phyloP scores from a whole-genome alignment of 2,888 invertebrate genomes.

The Tetragnatha montana region DNA sequence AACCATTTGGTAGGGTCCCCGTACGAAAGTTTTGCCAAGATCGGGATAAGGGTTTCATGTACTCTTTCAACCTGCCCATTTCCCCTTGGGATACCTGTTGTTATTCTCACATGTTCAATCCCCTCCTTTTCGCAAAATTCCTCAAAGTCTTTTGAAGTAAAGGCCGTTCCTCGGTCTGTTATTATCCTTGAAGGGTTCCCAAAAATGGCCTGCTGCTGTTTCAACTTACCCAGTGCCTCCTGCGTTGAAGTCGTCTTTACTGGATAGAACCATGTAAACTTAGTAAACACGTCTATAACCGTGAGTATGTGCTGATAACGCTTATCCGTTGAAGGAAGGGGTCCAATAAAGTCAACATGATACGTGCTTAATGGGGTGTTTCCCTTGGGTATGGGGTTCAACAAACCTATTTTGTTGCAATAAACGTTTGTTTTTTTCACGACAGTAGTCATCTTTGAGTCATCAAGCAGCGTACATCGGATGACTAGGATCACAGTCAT shows the following conservation, averaged over 20 bases:
- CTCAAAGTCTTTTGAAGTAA: constrained; percentile 22
- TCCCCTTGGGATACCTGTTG: not conserved
- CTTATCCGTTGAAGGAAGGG: constrained; percentile 23
- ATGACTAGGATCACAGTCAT: too few species aligned
- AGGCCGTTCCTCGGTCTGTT: constrained; percentile 1
- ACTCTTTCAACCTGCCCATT: constrained; percentile 13
- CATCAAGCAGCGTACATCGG: too few species aligned
- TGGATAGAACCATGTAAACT: constrained; percentile 8
- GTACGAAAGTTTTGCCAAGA: constrained; percentile 8
- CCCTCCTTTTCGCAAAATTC: constrained; percentile 15
- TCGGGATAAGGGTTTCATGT: constrained; percentile 4
- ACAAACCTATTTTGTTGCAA: not conserved
- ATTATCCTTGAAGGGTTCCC: constrained; percentile 21
- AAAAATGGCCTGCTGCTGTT: not conserved
- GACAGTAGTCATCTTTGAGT: too few species aligned
- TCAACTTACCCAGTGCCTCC: constrained; percentile 3
- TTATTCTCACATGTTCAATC: constrained; percentile 13
- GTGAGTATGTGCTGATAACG: constrained; percentile 19
- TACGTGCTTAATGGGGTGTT: constrained; percentile 23
- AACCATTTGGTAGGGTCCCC: constrained; percentile 4
- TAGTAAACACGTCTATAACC: constrained; percentile 4
- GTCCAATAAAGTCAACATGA: constrained; percentile 23
- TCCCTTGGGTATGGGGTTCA: constrained; percentile 24
- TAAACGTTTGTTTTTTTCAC: too few species aligned
- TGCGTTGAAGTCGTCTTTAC: not conserved